Percentiles rank a stretch among this genome's conserved stretches.
Conservation (phyloP, 2,888 invertebrate species). For the Lycocerus yunnanus region DNA sequence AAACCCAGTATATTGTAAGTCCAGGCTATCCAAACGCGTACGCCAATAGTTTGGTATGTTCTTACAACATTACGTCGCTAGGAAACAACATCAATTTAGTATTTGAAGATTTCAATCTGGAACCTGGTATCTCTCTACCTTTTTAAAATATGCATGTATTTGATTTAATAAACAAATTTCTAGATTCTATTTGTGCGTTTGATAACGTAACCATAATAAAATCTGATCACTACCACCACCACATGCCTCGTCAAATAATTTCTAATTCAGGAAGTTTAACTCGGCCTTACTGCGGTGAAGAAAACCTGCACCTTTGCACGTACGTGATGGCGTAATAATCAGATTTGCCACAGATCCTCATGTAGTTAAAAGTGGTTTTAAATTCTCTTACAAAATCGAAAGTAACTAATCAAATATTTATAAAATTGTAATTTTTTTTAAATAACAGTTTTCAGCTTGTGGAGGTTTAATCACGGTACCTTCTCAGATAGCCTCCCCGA, state of each 20-base stretch:
- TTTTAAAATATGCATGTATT: not conserved
- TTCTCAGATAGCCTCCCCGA: slow-evolving; percentile 60
- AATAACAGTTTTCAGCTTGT: slow-evolving; percentile 71
- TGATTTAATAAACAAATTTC: not conserved
- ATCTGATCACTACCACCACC: not conserved
- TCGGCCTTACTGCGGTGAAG: slow-evolving; percentile 56
- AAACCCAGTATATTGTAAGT: slow-evolving; percentile 64
- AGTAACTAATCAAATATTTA: slow-evolving; percentile 55
- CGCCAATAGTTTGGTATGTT: slow-evolving; percentile 62
- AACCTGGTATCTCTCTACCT: slow-evolving; percentile 45
- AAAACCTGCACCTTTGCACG: slow-evolving; percentile 53
- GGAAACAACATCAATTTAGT: slow-evolving; percentile 59
- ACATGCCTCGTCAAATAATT: not conserved
- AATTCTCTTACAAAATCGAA: slow-evolving; percentile 63
- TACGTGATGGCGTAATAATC: slow-evolving; percentile 54
- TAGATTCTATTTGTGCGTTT: slow-evolving; percentile 35
- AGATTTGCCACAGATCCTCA: slow-evolving; percentile 63
- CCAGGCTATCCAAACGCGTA: slow-evolving; percentile 77
- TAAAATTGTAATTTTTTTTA: too few relatives aligned
- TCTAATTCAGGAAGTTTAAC: not conserved
- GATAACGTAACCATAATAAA: slow-evolving; percentile 63
- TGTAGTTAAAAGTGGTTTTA: slow-evolving; percentile 63
- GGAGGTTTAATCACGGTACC: slow-evolving; percentile 73
- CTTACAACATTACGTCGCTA: slow-evolving; percentile 64
- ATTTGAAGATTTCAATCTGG: slow-evolving; percentile 65